phyloP scores from a whole-genome alignment of 2,888 invertebrate genomes.

The Phaonia tiefii region DNA sequence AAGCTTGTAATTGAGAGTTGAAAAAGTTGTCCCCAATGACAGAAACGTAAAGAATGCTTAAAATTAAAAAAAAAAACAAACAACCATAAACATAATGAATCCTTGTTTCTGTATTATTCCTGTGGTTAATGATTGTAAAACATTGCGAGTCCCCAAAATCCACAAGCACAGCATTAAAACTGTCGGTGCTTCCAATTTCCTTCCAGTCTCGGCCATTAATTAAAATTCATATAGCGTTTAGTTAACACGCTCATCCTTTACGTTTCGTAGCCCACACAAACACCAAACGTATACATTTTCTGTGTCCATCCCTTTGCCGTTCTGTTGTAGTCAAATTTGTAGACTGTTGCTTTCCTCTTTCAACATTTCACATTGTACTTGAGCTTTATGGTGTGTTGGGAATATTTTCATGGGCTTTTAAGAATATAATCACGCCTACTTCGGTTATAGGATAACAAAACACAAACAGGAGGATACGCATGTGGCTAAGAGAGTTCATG shows the following conservation, averaged over 20 bases:
- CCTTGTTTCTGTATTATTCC: conserved; percentile 9
- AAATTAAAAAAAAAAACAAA: neutral
- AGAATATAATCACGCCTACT: conserved; percentile 55
- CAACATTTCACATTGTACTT: conserved; percentile 15
- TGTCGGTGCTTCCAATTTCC: conserved; percentile 8
- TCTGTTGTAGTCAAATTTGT: conserved; percentile 26
- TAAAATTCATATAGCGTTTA: conserved; percentile 77
- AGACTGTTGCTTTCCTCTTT: conserved; percentile 43
- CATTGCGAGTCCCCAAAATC: neutral
- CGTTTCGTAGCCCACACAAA: conserved; percentile 64
- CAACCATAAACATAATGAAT: conserved; percentile 54
- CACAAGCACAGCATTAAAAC: neutral
- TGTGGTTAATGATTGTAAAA: conserved; percentile 50
- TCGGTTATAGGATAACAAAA: neutral
- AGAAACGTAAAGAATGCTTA: neutral
- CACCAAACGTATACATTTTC: neutral
- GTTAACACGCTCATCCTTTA: conserved; percentile 46
- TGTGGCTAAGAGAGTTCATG: neutral
- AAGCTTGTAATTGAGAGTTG: neutral
- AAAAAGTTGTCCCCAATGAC: conserved; percentile 10
- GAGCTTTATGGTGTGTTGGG: conserved; percentile 35
- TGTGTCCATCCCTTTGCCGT: neutral
- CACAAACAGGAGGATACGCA: neutral
- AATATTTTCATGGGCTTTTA: conserved; percentile 52
- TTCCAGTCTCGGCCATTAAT: conserved; percentile 72